Conservation (phyloP, 1,140 invertebrate genomes). For the Telenomus remus region DNA sequence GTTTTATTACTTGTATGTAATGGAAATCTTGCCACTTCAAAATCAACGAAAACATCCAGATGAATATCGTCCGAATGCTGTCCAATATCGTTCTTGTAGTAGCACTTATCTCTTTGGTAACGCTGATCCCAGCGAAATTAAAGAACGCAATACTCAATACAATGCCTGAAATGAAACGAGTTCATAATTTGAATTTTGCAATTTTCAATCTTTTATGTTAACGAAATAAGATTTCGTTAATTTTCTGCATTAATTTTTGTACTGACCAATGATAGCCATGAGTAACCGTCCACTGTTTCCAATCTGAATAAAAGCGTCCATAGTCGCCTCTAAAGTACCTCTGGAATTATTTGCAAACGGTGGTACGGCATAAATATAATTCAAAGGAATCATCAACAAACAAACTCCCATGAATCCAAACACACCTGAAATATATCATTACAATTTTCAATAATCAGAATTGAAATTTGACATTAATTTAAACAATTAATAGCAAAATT, state of each 20-base stretch:
- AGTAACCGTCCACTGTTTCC: conserved; percentile 80
- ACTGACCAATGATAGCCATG: conserved; percentile 80
- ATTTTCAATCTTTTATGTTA: too few species aligned
- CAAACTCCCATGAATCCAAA: conserved; percentile 89
- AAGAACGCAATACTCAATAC: conserved; percentile 95
- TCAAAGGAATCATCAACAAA: conserved; percentile 87
- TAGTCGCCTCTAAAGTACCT: conserved; percentile 88
- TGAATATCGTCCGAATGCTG: conserved; percentile 90
- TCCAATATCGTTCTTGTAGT: conserved; percentile 96
- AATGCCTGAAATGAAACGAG: conserved; percentile 79
- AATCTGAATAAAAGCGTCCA: conserved; percentile 91
- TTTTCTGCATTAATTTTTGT: neutral
- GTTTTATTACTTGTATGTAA: conserved; percentile 84
- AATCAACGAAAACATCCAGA: conserved; percentile 88
- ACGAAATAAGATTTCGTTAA: too few species aligned
- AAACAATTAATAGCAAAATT: too few species aligned
- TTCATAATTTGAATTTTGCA: neutral
- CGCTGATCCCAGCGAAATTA: conserved; percentile 95
- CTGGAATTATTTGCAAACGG: conserved; percentile 87
- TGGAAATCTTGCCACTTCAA: conserved; percentile 88
- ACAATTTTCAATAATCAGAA: too few species aligned
- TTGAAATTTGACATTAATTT: too few species aligned
- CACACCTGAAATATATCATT: conserved; percentile 75
- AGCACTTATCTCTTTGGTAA: conserved; percentile 95
- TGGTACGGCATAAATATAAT: conserved; percentile 85